phyloP scores from a whole-genome alignment of 2,888 invertebrate species.

The Boloria euphrosyne region DNA sequence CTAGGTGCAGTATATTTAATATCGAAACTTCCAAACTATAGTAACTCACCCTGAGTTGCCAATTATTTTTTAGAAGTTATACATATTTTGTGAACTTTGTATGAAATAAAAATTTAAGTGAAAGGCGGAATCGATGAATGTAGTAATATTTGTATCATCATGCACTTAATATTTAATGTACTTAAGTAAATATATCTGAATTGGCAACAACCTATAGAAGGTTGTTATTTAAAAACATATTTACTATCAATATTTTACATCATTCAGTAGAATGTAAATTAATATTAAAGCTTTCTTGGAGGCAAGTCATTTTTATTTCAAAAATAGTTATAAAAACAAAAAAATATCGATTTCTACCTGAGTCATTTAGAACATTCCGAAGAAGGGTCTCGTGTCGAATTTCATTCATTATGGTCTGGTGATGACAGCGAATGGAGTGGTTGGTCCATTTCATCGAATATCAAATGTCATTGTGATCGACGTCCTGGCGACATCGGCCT shows the following conservation, averaged over 20 bases:
- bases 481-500: neutral
- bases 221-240: no score
- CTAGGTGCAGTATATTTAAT: no score
- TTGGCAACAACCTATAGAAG: no score
- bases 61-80: no score
- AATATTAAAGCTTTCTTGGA: slow-evolving; percentile 1
- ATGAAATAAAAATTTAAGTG: no score
- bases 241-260: neutral
- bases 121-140: no score
- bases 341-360: slow-evolving; percentile 7
- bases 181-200: no score
- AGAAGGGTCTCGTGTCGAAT: slow-evolving; percentile 25
- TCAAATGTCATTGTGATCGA: slow-evolving; percentile 10
- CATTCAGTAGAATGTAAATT: slow-evolving; percentile 3
- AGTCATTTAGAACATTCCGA: slow-evolving; percentile 14
- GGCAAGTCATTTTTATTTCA: slow-evolving; percentile 2
- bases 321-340: slow-evolving; percentile 7
- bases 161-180: no score
- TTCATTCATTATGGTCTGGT: slow-evolving; percentile 18
- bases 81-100: no score
- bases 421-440: slow-evolving; percentile 17
- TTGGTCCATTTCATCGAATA: slow-evolving; percentile 8
- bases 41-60: no score
- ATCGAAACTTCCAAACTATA: no score
- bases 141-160: no score